Evolutionary conservation across 2,113 vertebrate species (phyloP).

Genomic region (Falcunculus frontatus): DNA sequence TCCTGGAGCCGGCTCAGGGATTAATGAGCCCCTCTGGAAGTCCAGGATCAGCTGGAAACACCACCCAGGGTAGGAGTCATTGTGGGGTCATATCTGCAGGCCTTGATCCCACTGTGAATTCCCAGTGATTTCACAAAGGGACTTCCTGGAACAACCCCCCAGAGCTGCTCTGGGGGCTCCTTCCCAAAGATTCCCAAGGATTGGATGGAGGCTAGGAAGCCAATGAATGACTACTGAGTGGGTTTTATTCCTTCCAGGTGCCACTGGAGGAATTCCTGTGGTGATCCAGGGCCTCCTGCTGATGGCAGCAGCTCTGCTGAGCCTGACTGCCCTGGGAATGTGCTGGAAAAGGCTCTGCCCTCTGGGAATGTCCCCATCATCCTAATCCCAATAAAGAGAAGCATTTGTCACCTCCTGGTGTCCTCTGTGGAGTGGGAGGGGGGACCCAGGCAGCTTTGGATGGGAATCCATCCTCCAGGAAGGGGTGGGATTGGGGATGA

Average conservation of each 20-base stretch:
- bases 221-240: background rate
- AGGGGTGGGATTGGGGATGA: no score
- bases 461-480: background rate
- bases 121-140: background rate
- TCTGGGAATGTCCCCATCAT: background rate
- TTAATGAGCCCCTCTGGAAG: background rate
- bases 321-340: background rate
- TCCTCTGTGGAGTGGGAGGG: background rate
- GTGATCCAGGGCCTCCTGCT: background rate
- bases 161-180: accelerated
- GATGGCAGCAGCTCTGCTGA: background rate
- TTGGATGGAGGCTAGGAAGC: background rate
- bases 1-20: background rate
- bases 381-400: background rate
- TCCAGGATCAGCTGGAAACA: background rate
- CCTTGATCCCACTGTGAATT: background rate
- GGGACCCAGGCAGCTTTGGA: background rate
- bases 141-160: background rate
- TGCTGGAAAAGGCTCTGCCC: background rate
- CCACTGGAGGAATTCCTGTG: background rate
- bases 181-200: background rate
- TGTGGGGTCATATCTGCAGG: background rate
- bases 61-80: background rate
- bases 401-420: background rate
- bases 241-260: background rate